A percentile compares a stretch with the other conserved stretches of the same genome.
These are phyloP conservation scores for Saccopteryx bilineata DNA, from an alignment of 2,113 vertebrate genomes.

Conservation along the genomic window DNA sequence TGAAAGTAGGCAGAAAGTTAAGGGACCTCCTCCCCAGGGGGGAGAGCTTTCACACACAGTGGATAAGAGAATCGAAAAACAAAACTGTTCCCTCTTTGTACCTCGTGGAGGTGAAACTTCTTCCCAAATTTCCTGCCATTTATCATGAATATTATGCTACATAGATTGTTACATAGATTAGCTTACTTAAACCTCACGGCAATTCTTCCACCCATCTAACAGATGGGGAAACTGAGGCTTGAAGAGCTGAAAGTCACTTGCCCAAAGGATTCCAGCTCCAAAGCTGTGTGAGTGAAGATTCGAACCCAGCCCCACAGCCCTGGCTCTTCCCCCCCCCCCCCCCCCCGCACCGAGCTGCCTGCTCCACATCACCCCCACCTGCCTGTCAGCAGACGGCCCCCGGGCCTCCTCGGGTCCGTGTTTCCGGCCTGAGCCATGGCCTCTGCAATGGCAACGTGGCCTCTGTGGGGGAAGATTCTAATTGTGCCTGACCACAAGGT, in stretches of 20 bases:
- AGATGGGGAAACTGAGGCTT: background rate
- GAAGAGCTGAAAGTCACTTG: background rate
- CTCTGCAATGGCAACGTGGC: fast-evolving
- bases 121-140: background rate
- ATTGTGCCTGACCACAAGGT: slow-evolving; percentile 66
- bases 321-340: background rate
- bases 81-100: background rate
- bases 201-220: background rate
- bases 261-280: background rate
- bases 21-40: background rate
- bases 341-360: fast-evolving
- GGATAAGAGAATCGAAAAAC: background rate
- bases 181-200: background rate
- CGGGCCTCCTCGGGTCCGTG: background rate
- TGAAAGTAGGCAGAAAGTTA: background rate
- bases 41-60: background rate
- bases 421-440: background rate
- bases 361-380: background rate
- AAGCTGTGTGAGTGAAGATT: background rate
- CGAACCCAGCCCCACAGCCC: fast-evolving
- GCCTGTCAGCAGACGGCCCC: background rate
- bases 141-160: background rate
- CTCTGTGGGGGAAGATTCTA: slow-evolving; percentile 56
- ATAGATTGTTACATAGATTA: background rate
- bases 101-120: background rate